Evolutionary conservation across 2,888 invertebrate species (phyloP), one percentile per base, ranked within the genome.

Genomic region (Amblyteles armatorius): DNA sequence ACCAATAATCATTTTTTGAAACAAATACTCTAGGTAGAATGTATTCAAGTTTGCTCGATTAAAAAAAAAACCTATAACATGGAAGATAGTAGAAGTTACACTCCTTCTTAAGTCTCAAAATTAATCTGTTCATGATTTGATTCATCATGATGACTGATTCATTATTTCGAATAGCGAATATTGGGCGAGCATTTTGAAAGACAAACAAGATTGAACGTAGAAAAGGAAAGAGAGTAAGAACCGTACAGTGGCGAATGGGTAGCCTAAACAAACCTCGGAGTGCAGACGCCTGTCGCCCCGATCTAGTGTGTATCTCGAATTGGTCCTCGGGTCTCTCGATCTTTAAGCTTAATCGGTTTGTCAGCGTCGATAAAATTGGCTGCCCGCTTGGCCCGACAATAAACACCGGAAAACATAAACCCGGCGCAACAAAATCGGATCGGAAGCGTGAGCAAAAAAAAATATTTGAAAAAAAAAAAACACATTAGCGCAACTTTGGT

Each of bases 281-380:
- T 44, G 60, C 72, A 60, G 74, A 65, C 74, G 74, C 65, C 67
- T 68, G 80, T 84, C 77, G 84, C 50, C 68, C 81, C 33, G 69
- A 77, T 81, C 71, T 83, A 74, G 71, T 40, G 29, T 48, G 60
- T 68, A 84, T 84, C 72, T 81, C 67, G 60, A 84, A 77, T 77
- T 57, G 74, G 65, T 50, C 55, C 76, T 67, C 60, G 71, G 33
- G 57, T 63, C 63, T 26, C 44, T 33, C 65, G 36, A 36, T 77
- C 50, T 72, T 84, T 84, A 29, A 29, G 71, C 63, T 83, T 65
- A 36, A 68, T 78, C 79, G 63, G 60, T 73, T 74, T 84, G 84
- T 81, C 84, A 81, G 78, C 78, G 67, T 82, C 84, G 82, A 84
- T 82, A 84, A 84, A 82, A 73, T 65, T 68, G 63, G 69, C 57